Conservation (phyloP, 2,113 vertebrate species). For the Tichodroma muraria region DNA sequence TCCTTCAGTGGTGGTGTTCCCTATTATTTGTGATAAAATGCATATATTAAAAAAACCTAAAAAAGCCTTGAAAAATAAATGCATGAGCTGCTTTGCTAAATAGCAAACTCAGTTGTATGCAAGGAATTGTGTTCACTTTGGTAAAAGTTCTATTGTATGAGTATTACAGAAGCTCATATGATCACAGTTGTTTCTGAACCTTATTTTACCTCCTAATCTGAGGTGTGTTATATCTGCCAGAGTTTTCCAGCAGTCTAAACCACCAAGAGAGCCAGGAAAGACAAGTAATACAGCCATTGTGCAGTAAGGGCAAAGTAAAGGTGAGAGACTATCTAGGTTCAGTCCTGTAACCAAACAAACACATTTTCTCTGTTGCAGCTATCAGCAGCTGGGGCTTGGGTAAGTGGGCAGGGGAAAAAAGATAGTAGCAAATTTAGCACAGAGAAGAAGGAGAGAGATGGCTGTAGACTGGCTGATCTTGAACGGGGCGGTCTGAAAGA, state of each 20-base stretch:
- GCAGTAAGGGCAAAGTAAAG: neutral
- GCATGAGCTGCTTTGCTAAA: neutral
- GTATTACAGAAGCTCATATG: neutral
- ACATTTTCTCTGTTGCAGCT: neutral
- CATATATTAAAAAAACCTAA: neutral
- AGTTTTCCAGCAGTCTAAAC: neutral
- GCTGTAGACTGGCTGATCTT: neutral
- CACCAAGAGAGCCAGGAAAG: neutral
- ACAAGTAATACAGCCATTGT: neutral
- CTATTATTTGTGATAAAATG: neutral
- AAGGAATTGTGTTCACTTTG: neutral
- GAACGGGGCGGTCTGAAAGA: neutral
- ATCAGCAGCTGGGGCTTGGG: neutral
- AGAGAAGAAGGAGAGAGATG: neutral
- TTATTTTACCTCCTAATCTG: neutral
- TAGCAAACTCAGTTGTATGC: neutral
- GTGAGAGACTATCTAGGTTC: neutral
- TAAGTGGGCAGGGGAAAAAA: neutral
- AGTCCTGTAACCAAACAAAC: neutral
- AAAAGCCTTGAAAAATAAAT: neutral
- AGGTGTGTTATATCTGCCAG: neutral
- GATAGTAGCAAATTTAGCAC: neutral
- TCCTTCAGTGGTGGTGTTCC: neutral
- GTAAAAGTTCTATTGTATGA: neutral
- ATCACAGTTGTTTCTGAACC: neutral